Conservation (phyloP, 37 sponge, comb jelly and placozoan genomes). For the Chondrilla cf. caribensis region DNA sequence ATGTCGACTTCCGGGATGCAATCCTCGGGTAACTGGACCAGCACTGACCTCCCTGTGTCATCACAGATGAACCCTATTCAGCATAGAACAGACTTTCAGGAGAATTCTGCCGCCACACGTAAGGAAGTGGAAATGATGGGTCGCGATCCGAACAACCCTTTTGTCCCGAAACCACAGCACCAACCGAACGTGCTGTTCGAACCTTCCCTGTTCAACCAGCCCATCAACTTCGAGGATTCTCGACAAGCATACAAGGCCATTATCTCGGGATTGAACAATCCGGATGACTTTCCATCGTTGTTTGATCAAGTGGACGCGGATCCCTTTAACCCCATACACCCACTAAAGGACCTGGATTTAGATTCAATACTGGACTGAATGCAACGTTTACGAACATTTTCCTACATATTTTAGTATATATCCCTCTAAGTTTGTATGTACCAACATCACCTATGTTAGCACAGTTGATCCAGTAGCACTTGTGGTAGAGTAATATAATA, state of each 20-base stretch:
- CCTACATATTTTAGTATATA: too few species aligned
- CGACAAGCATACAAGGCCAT: slow-evolving; percentile 48
- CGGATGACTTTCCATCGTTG: slow-evolving; percentile 40
- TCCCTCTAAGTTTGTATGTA: too few species aligned
- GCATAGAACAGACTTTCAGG: not conserved
- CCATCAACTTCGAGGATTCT: slow-evolving; percentile 57
- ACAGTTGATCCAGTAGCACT: too few species aligned
- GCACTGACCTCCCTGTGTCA: not conserved
- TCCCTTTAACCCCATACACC: slow-evolving; percentile 27
- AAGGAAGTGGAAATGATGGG: not conserved
- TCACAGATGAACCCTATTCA: not conserved
- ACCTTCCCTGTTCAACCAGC: slow-evolving; percentile 30
- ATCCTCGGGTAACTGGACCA: not conserved
- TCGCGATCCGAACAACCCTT: not conserved
- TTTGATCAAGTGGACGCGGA: slow-evolving; percentile 66
- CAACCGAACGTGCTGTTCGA: slow-evolving; percentile 26
- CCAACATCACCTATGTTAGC: too few species aligned
- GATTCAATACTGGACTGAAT: slow-evolving; percentile 6
- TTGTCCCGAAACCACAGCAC: not conserved
- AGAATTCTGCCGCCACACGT: not conserved
- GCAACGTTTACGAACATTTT: too few species aligned
- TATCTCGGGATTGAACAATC: slow-evolving; percentile 43
- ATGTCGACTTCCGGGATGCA: not conserved
- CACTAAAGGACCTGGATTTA: slow-evolving; percentile 24
- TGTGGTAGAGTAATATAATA: too few species aligned